These are phyloP conservation scores for Turritopsis dohrnii DNA, from an alignment of 30 jellyfish, hydroid and myxozoan species.

Conservation along the genomic window DNA sequence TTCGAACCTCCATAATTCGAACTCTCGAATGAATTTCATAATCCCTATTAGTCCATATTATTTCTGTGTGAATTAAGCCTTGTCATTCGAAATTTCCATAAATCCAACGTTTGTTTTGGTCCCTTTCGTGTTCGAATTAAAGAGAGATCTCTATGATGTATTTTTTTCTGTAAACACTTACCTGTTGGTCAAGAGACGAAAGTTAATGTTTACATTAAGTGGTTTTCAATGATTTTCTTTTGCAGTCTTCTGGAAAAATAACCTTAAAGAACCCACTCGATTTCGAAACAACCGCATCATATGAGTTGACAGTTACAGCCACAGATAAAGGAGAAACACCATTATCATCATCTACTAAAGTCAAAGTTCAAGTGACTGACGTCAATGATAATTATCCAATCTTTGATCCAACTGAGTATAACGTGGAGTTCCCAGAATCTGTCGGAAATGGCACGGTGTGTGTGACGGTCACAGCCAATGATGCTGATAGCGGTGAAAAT, in stretches of 20 bases:
- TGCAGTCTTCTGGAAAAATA: conserved; percentile 3
- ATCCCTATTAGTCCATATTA: too few relatives aligned
- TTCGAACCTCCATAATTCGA: too few relatives aligned
- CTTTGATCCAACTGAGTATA: conserved; percentile 8
- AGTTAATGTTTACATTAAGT: too few relatives aligned
- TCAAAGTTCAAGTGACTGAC: conserved; percentile 14
- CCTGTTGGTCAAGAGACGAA: too few relatives aligned
- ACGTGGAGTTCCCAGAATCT: conserved; percentile 11
- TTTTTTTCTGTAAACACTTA: too few relatives aligned
- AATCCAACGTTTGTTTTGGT: too few relatives aligned
- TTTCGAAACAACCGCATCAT: not conserved
- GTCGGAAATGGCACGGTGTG: conserved; percentile 17
- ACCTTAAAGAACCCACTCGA: not conserved
- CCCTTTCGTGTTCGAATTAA: too few relatives aligned
- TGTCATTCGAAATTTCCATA: too few relatives aligned
- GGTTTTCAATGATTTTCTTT: too few relatives aligned
- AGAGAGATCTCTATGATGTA: too few relatives aligned
- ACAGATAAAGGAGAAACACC: conserved; percentile 50
- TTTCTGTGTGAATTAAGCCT: too few relatives aligned
- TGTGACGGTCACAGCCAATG: conserved; percentile 28
- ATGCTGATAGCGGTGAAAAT: conserved; percentile 33
- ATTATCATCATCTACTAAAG: conserved; percentile 29
- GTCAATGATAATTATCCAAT: conserved; percentile 19
- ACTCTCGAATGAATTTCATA: too few relatives aligned
- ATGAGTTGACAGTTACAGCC: conserved; percentile 42